Base-by-base conservation (phyloP, 1,140 invertebrate species). In the Brachionus koreanus region DNA sequence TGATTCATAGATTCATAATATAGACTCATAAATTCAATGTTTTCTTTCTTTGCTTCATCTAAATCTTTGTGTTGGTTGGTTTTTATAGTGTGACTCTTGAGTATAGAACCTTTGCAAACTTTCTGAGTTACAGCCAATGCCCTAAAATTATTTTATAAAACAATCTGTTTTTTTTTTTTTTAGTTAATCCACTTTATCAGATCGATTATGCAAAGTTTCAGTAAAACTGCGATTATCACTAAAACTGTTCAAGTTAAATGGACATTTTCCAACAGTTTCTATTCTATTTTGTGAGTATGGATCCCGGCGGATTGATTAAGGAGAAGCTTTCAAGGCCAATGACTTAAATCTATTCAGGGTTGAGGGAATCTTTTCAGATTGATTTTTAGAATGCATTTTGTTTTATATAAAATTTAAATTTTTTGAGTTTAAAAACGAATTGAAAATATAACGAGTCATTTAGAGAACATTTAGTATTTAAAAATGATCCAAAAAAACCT, bases 11-110 rank as follows among this genome's bases (percentile, higher is more conserved):
- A 94, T 67, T 92, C 91, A 84, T 94, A 95, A 88, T 95, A 95
- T 87, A 95, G 93, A 83, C 93, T 92, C 23, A 95, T 88, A 87
- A 95, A 95, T 85, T 95, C 93, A 85, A 93, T 94, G 13, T 93
- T 94, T 57, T 94, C 92, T 29, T 89, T 88, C 35, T 94, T 88
- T 5, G 94, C 90, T 83, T 93, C 90, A 83, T 92, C 90, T 13
- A 13, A 1, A 25, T 74, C 69, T 33, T 74, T 74, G 37, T 69
- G 65, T 33, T 65, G 63, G 25, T 65, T 65, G 6, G 33, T 13
- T 37, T 65, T 65, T 33, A 65, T 12, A 5, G 25, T 19, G 9
- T 65, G 63, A 33, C 1, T 35, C 29, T 33, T 65, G 3, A 65
- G 33, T n/a, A 65, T 65, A 12, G 63, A 65, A n/a, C 63, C 63